Evolutionary conservation across 2,113 vertebrate genomes (phyloP).

Genomic region (Bubalus kerabau): DNA sequence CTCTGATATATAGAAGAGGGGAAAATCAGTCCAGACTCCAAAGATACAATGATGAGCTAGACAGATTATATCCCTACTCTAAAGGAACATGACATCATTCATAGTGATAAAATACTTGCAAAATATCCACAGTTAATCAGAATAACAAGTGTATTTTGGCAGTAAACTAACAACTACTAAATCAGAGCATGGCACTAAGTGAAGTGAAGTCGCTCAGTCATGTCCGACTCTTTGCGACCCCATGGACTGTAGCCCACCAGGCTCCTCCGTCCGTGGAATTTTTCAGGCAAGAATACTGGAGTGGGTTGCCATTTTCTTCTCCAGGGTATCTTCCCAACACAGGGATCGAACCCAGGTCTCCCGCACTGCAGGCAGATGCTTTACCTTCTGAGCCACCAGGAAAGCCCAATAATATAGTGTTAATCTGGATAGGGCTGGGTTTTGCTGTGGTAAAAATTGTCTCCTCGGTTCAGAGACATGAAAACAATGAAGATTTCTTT

Average conservation of each 20-base stretch:
- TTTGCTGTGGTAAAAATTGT: neutral
- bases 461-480: neutral
- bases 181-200: neutral
- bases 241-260: neutral
- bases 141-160: neutral
- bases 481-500: neutral
- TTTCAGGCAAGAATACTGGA: neutral
- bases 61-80: neutral
- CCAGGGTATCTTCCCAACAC: neutral
- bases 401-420: neutral
- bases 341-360: neutral
- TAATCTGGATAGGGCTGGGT: neutral
- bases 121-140: neutral
- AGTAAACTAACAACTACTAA: constrained; percentile 35
- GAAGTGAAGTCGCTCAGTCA: neutral
- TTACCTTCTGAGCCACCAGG: neutral
- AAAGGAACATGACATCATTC: neutral
- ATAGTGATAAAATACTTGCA: neutral
- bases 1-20: neutral
- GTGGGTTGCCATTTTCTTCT: neutral
- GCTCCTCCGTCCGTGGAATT: neutral
- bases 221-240: neutral
- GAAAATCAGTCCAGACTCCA: constrained; percentile 18
- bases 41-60: neutral
- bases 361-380: neutral